Evolutionary conservation across 2,113 vertebrate genomes (phyloP).

Genomic region (Alaudala cheleensis): DNA sequence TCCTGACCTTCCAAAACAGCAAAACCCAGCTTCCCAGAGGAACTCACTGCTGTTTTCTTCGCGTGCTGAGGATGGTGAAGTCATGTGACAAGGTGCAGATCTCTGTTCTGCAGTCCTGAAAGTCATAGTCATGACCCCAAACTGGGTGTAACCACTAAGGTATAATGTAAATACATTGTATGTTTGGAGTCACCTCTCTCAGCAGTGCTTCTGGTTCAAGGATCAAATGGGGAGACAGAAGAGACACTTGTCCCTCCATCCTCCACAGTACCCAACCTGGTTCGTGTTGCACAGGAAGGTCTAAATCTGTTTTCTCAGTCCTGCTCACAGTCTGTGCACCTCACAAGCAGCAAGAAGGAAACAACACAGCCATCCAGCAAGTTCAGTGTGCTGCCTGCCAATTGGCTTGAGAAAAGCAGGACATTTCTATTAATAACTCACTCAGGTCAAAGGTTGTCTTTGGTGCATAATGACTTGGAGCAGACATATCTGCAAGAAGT

Average conservation of each 20-base stretch:
- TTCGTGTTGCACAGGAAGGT: not conserved
- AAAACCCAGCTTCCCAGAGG: not conserved
- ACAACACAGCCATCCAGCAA: not conserved
- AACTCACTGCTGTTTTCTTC: not conserved
- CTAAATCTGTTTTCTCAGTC: not conserved
- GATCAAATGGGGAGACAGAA: fast-evolving
- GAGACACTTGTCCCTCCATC: not conserved
- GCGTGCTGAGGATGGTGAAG: not conserved
- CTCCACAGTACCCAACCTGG: fast-evolving
- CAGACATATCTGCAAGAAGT: not conserved
- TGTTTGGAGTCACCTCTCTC: not conserved
- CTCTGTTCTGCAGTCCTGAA: not conserved
- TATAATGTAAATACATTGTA: fast-evolving
- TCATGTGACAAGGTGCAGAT: not conserved
- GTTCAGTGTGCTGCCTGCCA: not conserved
- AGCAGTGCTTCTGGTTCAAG: not conserved
- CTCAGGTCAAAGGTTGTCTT: not conserved
- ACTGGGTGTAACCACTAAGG: not conserved
- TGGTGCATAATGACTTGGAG: not conserved
- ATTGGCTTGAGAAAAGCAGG: not conserved
- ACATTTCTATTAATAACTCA: not conserved
- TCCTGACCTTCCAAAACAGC: not conserved
- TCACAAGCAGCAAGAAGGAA: not conserved
- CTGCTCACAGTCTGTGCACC: not conserved
- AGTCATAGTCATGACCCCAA: not conserved